Base-by-base conservation (phyloP, 2,113 vertebrate genomes). In the Phalacrocorax brasilianus region DNA sequence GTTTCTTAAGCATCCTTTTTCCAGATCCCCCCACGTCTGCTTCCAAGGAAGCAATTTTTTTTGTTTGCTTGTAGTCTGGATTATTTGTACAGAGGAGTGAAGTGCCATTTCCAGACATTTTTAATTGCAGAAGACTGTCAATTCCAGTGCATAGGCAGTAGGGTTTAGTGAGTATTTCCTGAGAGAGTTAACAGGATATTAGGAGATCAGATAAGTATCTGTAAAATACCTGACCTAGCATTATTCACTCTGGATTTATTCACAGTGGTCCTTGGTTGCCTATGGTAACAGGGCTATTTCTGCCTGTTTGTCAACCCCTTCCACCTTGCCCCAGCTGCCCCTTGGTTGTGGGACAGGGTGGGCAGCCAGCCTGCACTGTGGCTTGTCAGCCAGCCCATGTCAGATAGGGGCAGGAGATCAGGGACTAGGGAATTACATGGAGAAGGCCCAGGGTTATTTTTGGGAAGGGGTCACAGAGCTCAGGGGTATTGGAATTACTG, bases 161-260 rank as follows among this genome's bases (percentile, higher is more conserved):
- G 58, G 55, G 44, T 79, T 95, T 91, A 62, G 84, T 40, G 86
- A 87, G 73, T 79, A 77, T 88, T 94, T 96, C 94, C 87, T 88
- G 77, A 55, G 84, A 92, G 89, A 85, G 85, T 95, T 66, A 82
- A 22, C 70, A 94, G 89, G 77, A 77, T 95, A 71, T 89, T 82
- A 79, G 77, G 74, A 93, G 77, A 89, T 91, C 73, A 70, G 67
- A 30, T 62, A 87, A 89, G 53, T 85, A 74, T 40, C 91, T 95
- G 67, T 79, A 73, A 74, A 95, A 72, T 38, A 79, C 58, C 86
- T 9, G 32, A 89, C 32, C 28, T 55, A 30, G 27, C 0, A 0
- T 28, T 82, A 17, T 32, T 89, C 62, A 6, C 33, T 81, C 61
- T 66, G 50, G 53, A 8, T 92, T 66, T 74, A 30, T 56, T 74